Conservation (phyloP, 2,888 invertebrate genomes). For the Pterobdella sp. region DNA sequence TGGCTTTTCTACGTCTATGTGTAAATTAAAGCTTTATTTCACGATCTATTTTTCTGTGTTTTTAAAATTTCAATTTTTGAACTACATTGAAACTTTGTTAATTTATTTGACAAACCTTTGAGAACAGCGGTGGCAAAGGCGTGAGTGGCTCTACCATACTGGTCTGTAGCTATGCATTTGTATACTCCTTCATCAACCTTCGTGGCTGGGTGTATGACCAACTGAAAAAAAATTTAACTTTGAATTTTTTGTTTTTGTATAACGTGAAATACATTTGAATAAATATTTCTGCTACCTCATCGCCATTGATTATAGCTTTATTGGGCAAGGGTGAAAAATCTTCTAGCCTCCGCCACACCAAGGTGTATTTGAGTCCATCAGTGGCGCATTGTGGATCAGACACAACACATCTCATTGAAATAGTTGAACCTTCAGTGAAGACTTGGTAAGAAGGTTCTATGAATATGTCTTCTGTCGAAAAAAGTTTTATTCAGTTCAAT, state of each 20-base stretch:
- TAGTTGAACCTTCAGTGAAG: background rate
- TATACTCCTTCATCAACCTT: background rate
- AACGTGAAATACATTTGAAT: too few species aligned
- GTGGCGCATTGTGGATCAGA: constrained; percentile 3
- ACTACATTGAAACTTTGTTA: too few species aligned
- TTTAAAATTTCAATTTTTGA: background rate
- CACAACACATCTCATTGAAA: background rate
- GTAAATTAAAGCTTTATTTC: background rate
- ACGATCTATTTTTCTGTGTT: background rate
- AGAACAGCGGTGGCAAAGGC: constrained; percentile 1
- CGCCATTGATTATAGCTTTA: background rate
- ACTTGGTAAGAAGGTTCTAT: constrained; percentile 8
- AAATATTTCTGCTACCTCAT: background rate
- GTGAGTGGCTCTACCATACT: background rate
- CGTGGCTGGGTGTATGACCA: background rate
- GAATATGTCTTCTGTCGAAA: constrained; percentile 4
- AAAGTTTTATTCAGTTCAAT: too few species aligned
- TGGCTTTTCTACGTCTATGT: background rate
- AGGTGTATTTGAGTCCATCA: background rate
- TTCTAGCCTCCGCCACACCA: background rate
- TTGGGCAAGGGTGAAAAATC: background rate
- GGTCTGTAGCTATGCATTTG: constrained; percentile 3
- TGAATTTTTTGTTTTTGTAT: too few species aligned
- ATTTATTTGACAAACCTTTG: background rate
- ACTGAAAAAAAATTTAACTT: too few species aligned